These are phyloP conservation scores for human (Homo sapiens) DNA, from an alignment of 2,113 vertebrate genomes.

Conservation along the genomic window DNA sequence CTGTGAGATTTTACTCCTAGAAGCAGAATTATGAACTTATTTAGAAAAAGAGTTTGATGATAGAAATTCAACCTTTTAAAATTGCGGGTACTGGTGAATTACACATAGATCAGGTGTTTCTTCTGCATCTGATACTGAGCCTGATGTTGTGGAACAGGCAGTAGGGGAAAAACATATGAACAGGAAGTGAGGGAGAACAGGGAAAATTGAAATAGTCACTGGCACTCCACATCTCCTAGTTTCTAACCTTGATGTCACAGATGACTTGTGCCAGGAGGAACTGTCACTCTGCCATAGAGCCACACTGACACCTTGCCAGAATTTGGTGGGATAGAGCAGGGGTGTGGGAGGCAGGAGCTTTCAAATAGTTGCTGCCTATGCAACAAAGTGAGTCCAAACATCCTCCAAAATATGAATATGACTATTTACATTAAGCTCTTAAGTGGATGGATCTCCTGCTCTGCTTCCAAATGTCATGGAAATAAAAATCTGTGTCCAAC, in stretches of 20 bases:
- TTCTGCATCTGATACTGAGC: neutral
- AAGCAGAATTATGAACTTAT: neutral
- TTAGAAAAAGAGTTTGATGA: neutral
- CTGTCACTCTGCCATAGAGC: neutral
- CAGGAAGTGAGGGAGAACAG: accelerated
- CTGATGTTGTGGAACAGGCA: neutral
- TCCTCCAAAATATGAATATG: neutral
- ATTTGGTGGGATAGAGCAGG: neutral
- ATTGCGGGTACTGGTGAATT: neutral
- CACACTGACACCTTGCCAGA: neutral
- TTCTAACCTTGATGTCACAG: neutral
- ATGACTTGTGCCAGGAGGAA: neutral
- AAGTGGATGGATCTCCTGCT: neutral
- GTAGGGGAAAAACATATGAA: neutral
- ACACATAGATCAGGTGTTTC: neutral
- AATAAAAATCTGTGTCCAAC: neutral
- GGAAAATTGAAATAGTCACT: neutral
- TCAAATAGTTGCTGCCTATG: neutral
- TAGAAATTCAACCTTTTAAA: neutral
- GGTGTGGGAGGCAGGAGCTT: neutral
- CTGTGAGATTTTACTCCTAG: neutral
- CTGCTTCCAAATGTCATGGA: neutral
- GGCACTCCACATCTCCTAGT: accelerated
- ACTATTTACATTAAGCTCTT: too few species aligned
- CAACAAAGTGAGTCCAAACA: neutral